phyloP scores from a whole-genome alignment of 2,888 invertebrate species.

The Heliconius hortense region DNA sequence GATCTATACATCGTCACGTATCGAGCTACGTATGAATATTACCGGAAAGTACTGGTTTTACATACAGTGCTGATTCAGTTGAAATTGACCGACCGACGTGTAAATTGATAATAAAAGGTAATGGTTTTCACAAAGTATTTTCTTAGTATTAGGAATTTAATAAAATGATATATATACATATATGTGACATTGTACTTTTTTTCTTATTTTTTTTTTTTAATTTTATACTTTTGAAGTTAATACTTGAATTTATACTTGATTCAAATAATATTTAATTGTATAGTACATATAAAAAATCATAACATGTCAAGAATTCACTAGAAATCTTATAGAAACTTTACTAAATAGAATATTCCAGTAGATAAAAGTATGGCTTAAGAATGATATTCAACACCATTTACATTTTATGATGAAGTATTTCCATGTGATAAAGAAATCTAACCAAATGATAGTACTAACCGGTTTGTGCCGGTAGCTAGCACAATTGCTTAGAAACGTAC shows the following conservation, averaged over 20 bases:
- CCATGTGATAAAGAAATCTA: constrained; percentile 19
- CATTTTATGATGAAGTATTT: constrained; percentile 9
- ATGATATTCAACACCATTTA: constrained; percentile 10
- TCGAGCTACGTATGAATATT: constrained; percentile 8
- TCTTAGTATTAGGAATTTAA: no score
- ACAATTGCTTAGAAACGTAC: constrained; percentile 23
- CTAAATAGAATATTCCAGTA: neutral
- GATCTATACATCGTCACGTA: constrained; percentile 18
- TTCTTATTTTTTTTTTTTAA: no score
- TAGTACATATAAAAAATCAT: no score
- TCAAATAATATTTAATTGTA: no score
- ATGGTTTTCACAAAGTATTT: no score
- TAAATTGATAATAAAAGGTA: neutral
- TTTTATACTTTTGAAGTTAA: no score
- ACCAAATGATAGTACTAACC: constrained; percentile 17
- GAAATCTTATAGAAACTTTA: neutral
- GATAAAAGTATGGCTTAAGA: neutral
- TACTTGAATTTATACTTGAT: no score
- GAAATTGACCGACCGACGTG: constrained; percentile 17
- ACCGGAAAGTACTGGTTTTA: constrained; percentile 20
- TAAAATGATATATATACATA: no score
- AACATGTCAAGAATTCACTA: neutral
- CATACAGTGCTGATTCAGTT: constrained; percentile 16
- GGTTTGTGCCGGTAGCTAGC: constrained; percentile 15
- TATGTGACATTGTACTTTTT: no score